Percentiles rank a stretch among this genome's conserved stretches.
Conservation (phyloP, 2,888 invertebrate species). For the Drosophila rubida region DNA sequence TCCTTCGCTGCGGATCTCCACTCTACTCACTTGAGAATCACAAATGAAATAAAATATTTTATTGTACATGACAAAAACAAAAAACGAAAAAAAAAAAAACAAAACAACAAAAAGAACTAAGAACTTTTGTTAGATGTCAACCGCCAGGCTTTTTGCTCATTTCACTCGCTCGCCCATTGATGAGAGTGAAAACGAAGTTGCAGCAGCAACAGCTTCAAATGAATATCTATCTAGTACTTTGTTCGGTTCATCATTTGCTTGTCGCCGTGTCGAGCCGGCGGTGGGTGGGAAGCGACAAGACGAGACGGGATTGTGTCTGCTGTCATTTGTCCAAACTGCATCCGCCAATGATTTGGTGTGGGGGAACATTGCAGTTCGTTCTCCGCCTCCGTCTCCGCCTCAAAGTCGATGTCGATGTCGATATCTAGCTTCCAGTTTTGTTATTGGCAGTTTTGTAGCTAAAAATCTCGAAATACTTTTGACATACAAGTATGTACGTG, state of each 20-base stretch:
- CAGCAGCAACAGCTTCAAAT: conserved; percentile 32
- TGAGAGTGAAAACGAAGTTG: conserved; percentile 53
- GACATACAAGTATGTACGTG: conserved; percentile 72
- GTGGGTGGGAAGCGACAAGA: conserved; percentile 30
- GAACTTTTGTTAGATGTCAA: conserved; percentile 64
- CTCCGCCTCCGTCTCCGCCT: not conserved
- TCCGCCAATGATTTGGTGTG: conserved; percentile 54
- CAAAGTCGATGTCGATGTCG: not conserved
- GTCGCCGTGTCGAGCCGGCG: conserved; percentile 24
- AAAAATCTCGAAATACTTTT: conserved; percentile 79
- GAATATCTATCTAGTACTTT: conserved; percentile 55
- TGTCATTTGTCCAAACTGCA: conserved; percentile 77
- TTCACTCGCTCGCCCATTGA: conserved; percentile 64
- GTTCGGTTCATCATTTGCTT: conserved; percentile 66
- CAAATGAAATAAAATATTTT: conserved; percentile 74
- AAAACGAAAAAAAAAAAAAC: not conserved
- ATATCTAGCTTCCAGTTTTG: conserved; percentile 41
- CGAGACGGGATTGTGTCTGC: conserved; percentile 47
- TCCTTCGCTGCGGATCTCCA: conserved; percentile 10
- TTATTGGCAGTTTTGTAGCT: conserved; percentile 79
- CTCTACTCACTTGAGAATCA: conserved; percentile 62
- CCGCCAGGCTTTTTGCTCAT: conserved; percentile 68
- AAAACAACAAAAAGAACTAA: no score
- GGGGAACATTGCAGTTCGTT: not conserved
- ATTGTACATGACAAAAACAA: conserved; percentile 53